Percentiles rank a stretch among this genome's conserved stretches.
phyloP scores from a whole-genome alignment of 2,888 invertebrate genomes.

The Nomada ruficornis region DNA sequence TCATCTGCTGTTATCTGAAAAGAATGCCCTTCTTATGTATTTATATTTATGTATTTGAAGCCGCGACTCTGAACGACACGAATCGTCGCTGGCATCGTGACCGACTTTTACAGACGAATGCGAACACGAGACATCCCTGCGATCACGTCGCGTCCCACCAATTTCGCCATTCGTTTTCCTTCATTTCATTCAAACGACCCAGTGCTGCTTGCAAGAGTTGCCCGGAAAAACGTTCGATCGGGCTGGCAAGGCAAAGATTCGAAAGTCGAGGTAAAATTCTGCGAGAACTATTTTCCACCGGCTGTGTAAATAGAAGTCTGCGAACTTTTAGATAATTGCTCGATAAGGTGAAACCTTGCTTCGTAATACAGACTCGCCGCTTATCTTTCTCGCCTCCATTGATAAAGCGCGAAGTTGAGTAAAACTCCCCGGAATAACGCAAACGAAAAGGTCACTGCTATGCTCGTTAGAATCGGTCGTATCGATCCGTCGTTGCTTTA shows the following conservation, averaged over 20 bases:
- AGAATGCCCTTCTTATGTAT: constrained; percentile 48
- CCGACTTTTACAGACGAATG: constrained; percentile 40
- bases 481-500: no score
- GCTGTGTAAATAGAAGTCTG: not conserved
- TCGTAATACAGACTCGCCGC: no score
- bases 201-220: no score
- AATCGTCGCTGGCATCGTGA: constrained; percentile 13
- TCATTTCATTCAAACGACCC: not conserved
- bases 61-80: constrained; percentile 20
- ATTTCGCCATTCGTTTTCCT: not conserved
- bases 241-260: no score
- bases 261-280: no score
- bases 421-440: not conserved
- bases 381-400: no score
- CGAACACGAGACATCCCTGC: not conserved
- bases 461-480: no score
- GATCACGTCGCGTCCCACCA: constrained; percentile 3
- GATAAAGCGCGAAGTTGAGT: not conserved
- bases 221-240: no score
- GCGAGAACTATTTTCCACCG: no score
- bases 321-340: no score
- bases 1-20: constrained; percentile 49
- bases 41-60: constrained; percentile 56
- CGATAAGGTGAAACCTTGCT: no score
- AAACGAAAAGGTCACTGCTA: not conserved